Conservation (phyloP, 2,888 invertebrate species). For the Thymelicus lineola region DNA sequence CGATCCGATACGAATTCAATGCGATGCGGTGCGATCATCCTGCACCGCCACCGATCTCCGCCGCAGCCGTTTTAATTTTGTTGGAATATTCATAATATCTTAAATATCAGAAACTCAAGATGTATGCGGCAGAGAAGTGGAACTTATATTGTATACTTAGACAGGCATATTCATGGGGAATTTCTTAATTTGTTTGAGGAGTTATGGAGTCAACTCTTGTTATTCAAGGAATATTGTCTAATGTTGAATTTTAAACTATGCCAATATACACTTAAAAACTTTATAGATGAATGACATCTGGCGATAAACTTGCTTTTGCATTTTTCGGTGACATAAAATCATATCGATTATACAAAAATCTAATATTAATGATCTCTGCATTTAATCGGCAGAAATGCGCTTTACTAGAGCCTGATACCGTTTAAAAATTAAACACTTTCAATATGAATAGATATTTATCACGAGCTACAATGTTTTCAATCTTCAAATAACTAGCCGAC, state of each 20-base stretch:
- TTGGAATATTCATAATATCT: constrained; percentile 40
- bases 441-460: too few relatives aligned
- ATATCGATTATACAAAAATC: constrained; percentile 3
- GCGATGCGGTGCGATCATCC: too few relatives aligned
- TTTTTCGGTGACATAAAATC: background rate
- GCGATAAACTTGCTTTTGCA: background rate
- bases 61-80: background rate
- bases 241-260: constrained; percentile 27
- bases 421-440: background rate
- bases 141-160: constrained; percentile 39
- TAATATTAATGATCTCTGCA: background rate
- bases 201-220: constrained; percentile 41
- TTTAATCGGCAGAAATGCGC: background rate
- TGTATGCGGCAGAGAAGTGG: constrained; percentile 35
- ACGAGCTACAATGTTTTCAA: too few relatives aligned
- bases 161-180: constrained; percentile 42
- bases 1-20: too few relatives aligned
- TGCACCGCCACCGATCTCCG: background rate
- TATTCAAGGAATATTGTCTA: constrained; percentile 38
- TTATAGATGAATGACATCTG: constrained; percentile 18
- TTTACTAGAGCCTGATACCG: background rate
- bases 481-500: too few relatives aligned
- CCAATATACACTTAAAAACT: background rate
- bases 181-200: constrained; percentile 43
- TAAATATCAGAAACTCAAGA: constrained; percentile 30